Percentiles rank a stretch among this genome's conserved stretches.
Evolutionary conservation across 2,797 vertebrate genomes (phyloP).

Genomic region (Pseudomugil gertrudae): DNA sequence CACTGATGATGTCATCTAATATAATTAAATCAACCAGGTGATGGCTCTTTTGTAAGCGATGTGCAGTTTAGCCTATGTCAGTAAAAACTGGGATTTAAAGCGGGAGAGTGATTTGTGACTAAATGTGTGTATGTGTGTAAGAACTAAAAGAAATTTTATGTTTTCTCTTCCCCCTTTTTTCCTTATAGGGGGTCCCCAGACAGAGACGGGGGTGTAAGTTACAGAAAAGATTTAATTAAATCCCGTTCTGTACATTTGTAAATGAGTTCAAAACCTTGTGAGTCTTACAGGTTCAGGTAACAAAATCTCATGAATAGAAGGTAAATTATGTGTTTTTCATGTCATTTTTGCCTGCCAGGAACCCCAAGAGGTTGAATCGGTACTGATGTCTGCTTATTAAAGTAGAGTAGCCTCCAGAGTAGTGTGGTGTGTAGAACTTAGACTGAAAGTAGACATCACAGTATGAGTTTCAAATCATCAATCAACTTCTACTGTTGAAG

Average conservation of each 20-base stretch:
- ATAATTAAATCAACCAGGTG: not conserved
- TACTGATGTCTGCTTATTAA: slow-evolving; percentile 62
- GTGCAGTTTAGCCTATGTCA: not conserved
- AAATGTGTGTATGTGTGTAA: not conserved
- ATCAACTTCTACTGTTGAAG: slow-evolving; percentile 9
- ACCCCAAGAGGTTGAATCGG: slow-evolving; percentile 78
- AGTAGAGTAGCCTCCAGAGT: slow-evolving; percentile 44
- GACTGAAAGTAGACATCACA: slow-evolving; percentile 16
- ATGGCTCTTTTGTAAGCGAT: not conserved
- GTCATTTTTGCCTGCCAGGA: slow-evolving; percentile 72
- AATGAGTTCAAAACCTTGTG: not conserved
- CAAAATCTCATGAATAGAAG: slow-evolving; percentile 7
- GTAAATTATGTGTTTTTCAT: slow-evolving; percentile 51
- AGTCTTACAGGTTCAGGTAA: slow-evolving; percentile 8
- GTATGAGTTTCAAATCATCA: not conserved
- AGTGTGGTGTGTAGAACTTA: slow-evolving; percentile 45
- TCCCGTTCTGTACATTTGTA: not conserved
- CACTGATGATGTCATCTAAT: not conserved
- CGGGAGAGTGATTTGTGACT: slow-evolving; percentile 6
- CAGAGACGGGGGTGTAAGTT: slow-evolving; percentile 96
- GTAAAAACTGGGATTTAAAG: slow-evolving; percentile 8
- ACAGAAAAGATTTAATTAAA: slow-evolving; percentile 19
- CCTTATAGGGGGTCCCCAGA: slow-evolving; percentile 91
- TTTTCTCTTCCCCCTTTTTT: slow-evolving; percentile 46
- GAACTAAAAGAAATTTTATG: slow-evolving; percentile 19